Base-by-base conservation (phyloP, 2,888 invertebrate genomes). In the Sminthurinus aureus region DNA sequence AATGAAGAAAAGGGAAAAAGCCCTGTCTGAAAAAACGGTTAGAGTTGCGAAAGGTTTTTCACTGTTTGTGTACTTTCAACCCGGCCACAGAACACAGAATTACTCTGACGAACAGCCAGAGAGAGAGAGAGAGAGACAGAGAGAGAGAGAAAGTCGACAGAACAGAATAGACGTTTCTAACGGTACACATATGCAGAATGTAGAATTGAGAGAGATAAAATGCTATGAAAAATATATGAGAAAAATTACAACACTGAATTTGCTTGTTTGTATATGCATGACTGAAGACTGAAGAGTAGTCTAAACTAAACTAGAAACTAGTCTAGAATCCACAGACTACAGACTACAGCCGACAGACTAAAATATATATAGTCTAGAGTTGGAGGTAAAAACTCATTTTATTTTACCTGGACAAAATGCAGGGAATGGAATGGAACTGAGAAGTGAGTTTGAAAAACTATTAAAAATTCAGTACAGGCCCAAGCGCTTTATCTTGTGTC, bases 401-500 rank as follows among this genome's bases (percentile, higher is more conserved):
- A 38, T 38, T 38, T 38, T 38, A 38, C 38, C 38, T 38, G 38
- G 38, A 38, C 6, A 6, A 6, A 38, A 38, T 38, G 38, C 38
- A 38, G 38, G 38, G 38, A 38, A 38, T 38, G 38, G 38, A 6
- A 38, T 38, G 38, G 38, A 38, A 38, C 6, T 12, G 15, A 8
- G 64, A 64, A n/a, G 1, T 15, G n/a, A n/a, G 22, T 22, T 69
- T 69, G 69, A n/a, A 75, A 75, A 75, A 18, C 51, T 9, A 51
- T 75, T 75, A 75, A 75, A 75, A 75, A 75, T 75, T 75, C 75
- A 75, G 51, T 50, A 51, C 75, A 75, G 15, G 75, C 26, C 51
- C 75, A 9, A 51, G 75, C 75, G 50, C 75, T 75, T 75, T 75
- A 75, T 75, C 75, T 75, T 75, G 50, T 75, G 75, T 75, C 75